phyloP scores from a whole-genome alignment of 1,140 invertebrate genomes.

The Saxidomus purpurata region DNA sequence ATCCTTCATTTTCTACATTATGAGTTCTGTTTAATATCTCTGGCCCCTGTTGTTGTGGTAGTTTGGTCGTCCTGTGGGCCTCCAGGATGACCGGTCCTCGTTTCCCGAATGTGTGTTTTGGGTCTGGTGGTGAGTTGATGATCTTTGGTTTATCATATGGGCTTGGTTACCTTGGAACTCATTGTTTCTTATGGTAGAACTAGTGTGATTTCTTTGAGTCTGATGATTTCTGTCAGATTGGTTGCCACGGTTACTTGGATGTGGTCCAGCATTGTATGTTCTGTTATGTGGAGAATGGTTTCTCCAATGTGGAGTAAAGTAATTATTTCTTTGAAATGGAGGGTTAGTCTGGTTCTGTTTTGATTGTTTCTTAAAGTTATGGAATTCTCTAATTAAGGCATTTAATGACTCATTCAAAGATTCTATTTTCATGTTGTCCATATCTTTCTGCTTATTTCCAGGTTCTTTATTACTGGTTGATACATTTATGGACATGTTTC shows the following conservation, averaged over 20 bases:
- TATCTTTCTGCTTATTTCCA: not conserved
- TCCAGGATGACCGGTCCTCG: slow-evolving; percentile 21
- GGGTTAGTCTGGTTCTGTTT: not conserved
- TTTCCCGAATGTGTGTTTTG: not conserved
- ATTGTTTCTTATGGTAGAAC: too few species aligned
- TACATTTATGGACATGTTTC: not conserved
- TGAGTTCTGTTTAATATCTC: not conserved
- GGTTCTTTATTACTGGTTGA: not conserved
- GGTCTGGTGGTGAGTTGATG: not conserved
- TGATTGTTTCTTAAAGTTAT: not conserved
- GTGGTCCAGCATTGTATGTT: not conserved
- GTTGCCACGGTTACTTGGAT: not conserved
- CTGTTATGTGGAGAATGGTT: not conserved
- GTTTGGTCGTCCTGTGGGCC: slow-evolving; percentile 14
- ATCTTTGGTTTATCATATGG: not conserved
- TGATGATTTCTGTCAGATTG: not conserved
- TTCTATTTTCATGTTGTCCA: not conserved
- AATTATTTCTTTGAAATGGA: not conserved
- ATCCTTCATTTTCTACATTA: slow-evolving; percentile 12
- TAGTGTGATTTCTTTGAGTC: not conserved
- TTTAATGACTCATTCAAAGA: not conserved
- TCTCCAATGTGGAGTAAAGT: not conserved
- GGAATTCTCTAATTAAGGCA: not conserved
- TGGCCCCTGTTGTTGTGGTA: not conserved
- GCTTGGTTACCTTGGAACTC: not conserved